phyloP scores from a whole-genome alignment of 2,888 invertebrate species.

The Ceratothoa steindachneri region DNA sequence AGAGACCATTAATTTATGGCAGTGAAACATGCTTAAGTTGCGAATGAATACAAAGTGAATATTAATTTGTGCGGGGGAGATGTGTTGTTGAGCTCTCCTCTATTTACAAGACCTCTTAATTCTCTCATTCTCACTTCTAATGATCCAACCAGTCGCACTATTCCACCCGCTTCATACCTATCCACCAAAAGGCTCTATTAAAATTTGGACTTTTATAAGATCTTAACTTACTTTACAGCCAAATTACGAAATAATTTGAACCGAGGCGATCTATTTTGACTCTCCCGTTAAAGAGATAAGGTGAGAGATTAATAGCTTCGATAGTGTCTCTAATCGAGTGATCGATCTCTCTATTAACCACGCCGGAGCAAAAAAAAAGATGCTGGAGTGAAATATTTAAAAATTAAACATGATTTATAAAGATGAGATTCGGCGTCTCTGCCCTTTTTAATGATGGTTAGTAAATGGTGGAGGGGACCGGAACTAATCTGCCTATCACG shows the following conservation, averaged over 20 bases:
- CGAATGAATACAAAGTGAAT: too few relatives aligned
- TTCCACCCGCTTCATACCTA: too few relatives aligned
- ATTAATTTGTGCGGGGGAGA: too few relatives aligned
- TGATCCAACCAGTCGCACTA: too few relatives aligned
- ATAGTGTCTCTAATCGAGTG: constrained; percentile 43
- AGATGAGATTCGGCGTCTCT: constrained; percentile 26
- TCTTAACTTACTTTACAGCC: not conserved
- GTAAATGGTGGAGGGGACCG: constrained; percentile 7
- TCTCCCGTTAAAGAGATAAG: constrained; percentile 8
- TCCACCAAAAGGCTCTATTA: too few relatives aligned
- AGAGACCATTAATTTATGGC: too few relatives aligned
- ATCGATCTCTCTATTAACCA: constrained; percentile 37
- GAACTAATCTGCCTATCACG: constrained; percentile 13
- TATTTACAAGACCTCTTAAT: too few relatives aligned
- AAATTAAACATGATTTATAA: constrained; percentile 41
- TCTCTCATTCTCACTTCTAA: too few relatives aligned
- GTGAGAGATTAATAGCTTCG: constrained; percentile 32
- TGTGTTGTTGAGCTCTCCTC: too few relatives aligned
- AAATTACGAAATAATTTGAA: constrained; percentile 19
- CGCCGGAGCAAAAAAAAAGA: constrained; percentile 22
- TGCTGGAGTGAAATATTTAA: constrained; percentile 39
- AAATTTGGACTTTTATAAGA: not conserved
- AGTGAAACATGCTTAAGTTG: too few relatives aligned
- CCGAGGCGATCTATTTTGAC: not conserved
- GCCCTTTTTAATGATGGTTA: constrained; percentile 7